Conservation (phyloP, 2,113 vertebrate genomes). For the Circaetus gallicus region DNA sequence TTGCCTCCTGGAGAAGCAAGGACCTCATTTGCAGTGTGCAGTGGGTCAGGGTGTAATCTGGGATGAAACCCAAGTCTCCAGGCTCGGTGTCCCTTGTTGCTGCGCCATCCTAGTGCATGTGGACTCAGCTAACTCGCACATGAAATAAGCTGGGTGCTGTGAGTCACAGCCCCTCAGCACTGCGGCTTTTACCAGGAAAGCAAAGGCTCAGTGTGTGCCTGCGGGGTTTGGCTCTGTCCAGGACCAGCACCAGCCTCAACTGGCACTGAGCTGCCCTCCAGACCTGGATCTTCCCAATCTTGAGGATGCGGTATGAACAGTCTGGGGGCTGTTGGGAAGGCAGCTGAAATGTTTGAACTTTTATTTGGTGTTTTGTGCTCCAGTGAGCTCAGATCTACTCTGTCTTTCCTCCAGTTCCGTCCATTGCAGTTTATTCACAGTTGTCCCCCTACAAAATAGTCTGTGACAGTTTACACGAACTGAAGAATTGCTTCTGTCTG, state of each 20-base stretch:
- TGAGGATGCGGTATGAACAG: background rate
- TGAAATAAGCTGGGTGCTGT: background rate
- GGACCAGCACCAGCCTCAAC: background rate
- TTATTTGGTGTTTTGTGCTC: background rate
- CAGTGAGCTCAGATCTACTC: background rate
- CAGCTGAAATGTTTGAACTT: background rate
- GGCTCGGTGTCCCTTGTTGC: background rate
- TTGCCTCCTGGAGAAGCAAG: background rate
- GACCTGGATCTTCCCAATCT: background rate
- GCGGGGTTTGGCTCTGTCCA: accelerated
- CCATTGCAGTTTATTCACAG: background rate
- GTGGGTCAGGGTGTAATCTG: background rate
- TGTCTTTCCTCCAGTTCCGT: accelerated
- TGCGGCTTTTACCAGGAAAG: accelerated
- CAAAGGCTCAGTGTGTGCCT: background rate
- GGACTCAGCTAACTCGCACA: accelerated
- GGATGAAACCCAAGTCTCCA: background rate
- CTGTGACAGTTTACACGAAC: background rate
- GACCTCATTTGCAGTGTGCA: background rate
- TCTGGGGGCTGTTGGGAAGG: background rate
- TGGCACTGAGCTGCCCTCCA: background rate
- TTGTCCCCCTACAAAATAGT: background rate
- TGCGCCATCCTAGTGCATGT: accelerated
- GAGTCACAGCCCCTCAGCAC: background rate
- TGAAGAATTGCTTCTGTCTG: background rate